Percentiles rank a stretch among this genome's conserved stretches.
phyloP scores from a whole-genome alignment of 2,113 vertebrate genomes.

The Brienomyrus longianalis region DNA sequence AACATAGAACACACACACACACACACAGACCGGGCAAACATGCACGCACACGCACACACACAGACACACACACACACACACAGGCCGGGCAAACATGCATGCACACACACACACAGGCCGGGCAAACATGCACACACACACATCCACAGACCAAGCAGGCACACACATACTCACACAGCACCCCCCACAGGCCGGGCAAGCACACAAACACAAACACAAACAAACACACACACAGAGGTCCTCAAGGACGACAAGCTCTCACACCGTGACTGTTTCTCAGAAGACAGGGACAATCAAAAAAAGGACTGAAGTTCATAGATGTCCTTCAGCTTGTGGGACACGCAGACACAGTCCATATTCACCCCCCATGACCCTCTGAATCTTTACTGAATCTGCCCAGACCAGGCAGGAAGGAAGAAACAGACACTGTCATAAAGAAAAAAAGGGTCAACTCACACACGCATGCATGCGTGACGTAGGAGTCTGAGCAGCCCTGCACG shows the following conservation, averaged over 20 bases:
- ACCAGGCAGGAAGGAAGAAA: neutral
- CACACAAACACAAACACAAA: too few relatives aligned
- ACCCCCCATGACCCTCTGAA: neutral
- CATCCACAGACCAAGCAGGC: too few relatives aligned
- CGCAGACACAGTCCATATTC: neutral
- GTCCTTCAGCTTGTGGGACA: conserved; percentile 1
- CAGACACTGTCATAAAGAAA: neutral
- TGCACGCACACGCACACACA: neutral
- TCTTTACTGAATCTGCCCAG: neutral
- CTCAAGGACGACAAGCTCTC: neutral
- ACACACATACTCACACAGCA: neutral
- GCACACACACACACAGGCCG: neutral
- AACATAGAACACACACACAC: neutral
- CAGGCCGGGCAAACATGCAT: neutral
- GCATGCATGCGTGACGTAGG: neutral
- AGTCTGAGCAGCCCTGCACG: neutral
- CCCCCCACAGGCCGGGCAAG: neutral
- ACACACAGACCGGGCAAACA: neutral
- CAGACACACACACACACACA: too few relatives aligned
- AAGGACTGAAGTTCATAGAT: neutral
- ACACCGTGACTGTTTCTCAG: neutral
- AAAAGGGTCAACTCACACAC: neutral
- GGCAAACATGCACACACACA: too few relatives aligned
- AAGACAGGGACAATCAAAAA: too few relatives aligned
- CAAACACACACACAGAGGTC: too few relatives aligned